Base-by-base conservation (phyloP, 2,797 vertebrate species). In the Lithobates sylvaticus region DNA sequence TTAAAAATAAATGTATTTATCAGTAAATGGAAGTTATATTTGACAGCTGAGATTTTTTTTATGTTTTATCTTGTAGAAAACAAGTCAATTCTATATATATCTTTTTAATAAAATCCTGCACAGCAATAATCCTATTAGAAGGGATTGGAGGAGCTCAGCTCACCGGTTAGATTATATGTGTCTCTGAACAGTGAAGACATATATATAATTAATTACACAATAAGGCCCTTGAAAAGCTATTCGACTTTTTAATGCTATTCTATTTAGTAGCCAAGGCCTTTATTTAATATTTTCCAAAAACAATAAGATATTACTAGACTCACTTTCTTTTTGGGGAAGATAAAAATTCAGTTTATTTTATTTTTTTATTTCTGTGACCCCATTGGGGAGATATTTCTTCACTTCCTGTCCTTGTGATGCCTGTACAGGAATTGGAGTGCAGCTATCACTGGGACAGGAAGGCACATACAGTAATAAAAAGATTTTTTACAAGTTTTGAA, bases 41-140 rank as follows among this genome's bases (percentile, higher is more conserved):
- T 10, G 5, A 6, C 39, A 67, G 9, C 16, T 39, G 18, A 58
- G 23, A 47, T 27, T 10, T 80, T n/a, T n/a, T 75, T 34, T 47
- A 44, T 36, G n/a, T 23, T 23, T 15, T n/a, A 7, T 32, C 1
- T 21, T 58, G 32, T 23, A 70, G 3, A 58, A 54, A 50, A 58
- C 29, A 36, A 39, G 26, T 58, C 23, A 26, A 34, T 61, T 75
- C 44, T 61, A 68, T 75, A 54, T 58, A 54, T 81, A 70, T 18
- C 29, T 27, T 29, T 44, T 71, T 77, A 54, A 84, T 34, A 36
- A n/a, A 54, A 44, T 36, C 27, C 72, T 74, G 85, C 88, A 87
- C 85, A 68, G 54, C 47, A 26, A 58, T 89, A 92, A 90, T 93
- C 91, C 88, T 90, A 90, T 92, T 90, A 93, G 82, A 54, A 89